phyloP scores from a whole-genome alignment of 2,888 invertebrate genomes.

The Anoplius nigerrimus region DNA sequence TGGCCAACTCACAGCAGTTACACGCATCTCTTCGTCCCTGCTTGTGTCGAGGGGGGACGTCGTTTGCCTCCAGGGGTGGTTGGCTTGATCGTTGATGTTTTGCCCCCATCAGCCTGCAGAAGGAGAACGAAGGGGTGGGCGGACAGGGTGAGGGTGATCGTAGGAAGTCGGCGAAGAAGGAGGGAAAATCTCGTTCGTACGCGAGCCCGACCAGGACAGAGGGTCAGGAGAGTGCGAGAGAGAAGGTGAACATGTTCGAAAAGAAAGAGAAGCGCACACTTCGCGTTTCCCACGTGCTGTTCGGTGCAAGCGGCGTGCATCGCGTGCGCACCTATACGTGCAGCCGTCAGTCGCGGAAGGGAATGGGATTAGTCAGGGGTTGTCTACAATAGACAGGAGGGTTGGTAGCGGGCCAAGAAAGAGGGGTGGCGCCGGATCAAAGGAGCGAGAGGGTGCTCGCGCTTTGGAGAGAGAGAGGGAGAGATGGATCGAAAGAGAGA shows the following conservation, averaged over 20 bases:
- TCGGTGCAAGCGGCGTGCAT: conserved; percentile 59
- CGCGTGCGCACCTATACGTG: conserved; percentile 70
- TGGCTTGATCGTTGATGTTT: conserved; percentile 66
- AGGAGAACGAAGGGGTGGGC: conserved; percentile 11
- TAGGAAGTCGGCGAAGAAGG: neutral
- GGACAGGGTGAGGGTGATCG: conserved; percentile 7
- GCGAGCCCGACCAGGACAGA: too few species aligned
- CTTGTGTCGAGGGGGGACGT: conserved; percentile 15
- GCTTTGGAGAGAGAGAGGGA: conserved; percentile 20
- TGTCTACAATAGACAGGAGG: conserved; percentile 41
- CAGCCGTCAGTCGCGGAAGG: conserved; percentile 67
- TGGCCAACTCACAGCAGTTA: conserved; percentile 58
- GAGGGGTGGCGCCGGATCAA: conserved; percentile 34
- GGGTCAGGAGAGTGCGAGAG: neutral
- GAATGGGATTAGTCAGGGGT: conserved; percentile 70
- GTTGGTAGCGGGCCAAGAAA: conserved; percentile 5
- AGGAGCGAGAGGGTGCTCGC: conserved; percentile 32
- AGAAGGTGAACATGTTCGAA: conserved; percentile 10
- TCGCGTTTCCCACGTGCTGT: conserved; percentile 70
- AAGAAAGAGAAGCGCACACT: conserved; percentile 61
- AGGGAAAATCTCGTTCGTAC: conserved; percentile 3
- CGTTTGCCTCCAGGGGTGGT: conserved; percentile 37
- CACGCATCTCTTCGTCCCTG: conserved; percentile 42
- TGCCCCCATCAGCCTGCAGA: conserved; percentile 45
- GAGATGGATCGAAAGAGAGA: neutral